These are phyloP conservation scores for Drosophila siamana DNA, from an alignment of 2,888 invertebrate species.

Conservation along the genomic window DNA sequence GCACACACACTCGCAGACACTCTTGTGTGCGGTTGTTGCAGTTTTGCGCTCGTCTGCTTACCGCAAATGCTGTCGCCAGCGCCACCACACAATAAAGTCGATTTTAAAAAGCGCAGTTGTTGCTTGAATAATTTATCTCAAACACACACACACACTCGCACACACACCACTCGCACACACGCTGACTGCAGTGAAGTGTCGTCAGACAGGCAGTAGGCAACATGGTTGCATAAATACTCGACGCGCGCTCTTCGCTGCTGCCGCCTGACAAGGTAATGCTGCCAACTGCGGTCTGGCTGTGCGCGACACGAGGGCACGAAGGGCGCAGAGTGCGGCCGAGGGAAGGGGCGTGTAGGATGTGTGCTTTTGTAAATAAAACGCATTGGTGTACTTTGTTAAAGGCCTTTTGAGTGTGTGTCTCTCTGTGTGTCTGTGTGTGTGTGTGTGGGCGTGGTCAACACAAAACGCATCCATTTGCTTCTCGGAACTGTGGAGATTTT, in stretches of 20 bases:
- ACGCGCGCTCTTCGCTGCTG: conserved; percentile 24
- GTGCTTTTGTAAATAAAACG: conserved; percentile 58
- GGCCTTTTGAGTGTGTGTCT: conserved; percentile 27
- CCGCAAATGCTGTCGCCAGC: conserved; percentile 67
- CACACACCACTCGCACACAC: too few species aligned
- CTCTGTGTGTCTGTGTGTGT: too few species aligned
- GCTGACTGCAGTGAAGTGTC: conserved; percentile 21
- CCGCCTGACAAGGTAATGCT: conserved; percentile 36
- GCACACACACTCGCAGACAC: conserved; percentile 22
- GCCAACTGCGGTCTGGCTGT: conserved; percentile 6
- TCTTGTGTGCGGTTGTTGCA: conserved; percentile 23
- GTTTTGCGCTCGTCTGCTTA: conserved; percentile 47
- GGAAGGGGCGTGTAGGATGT: too few species aligned
- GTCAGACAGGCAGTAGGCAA: conserved; percentile 34
- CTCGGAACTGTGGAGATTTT: background rate
- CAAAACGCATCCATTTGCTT: conserved; percentile 7
- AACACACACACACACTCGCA: conserved; percentile 40
- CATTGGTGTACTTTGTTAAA: conserved; percentile 47
- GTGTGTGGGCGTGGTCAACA: conserved; percentile 28
- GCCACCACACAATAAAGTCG: conserved; percentile 70
- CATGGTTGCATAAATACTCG: conserved; percentile 46
- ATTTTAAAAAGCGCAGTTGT: conserved; percentile 74
- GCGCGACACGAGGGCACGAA: background rate
- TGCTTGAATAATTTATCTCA: conserved; percentile 77
- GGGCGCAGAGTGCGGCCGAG: too few species aligned